Percentiles rank a stretch among this genome's conserved stretches.
These are phyloP conservation scores for Morone chrysops DNA, from an alignment of 2,113 vertebrate species.

Conservation along the genomic window DNA sequence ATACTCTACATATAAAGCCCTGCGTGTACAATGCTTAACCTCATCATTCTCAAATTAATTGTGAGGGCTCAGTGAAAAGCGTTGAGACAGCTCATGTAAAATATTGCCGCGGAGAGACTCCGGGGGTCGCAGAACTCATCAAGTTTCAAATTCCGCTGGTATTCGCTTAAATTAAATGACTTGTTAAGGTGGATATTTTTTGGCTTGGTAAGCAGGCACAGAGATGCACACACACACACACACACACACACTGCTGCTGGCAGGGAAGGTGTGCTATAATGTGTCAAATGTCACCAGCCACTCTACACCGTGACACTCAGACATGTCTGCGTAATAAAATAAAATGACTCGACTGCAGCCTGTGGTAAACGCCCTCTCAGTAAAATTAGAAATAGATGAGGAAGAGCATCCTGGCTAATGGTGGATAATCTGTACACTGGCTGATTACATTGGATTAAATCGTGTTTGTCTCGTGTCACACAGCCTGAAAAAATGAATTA, in stretches of 20 bases:
- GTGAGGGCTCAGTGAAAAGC: conserved; percentile 39
- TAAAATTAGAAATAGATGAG: conserved; percentile 62
- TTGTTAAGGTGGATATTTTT: conserved; percentile 60
- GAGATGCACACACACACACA: background rate
- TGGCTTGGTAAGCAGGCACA: conserved; percentile 2
- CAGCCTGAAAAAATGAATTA: background rate
- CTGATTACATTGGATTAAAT: background rate
- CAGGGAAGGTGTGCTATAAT: conserved; percentile 18
- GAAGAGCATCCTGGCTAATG: conserved; percentile 9
- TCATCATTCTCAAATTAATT: conserved; percentile 54
- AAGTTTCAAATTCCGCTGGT: conserved; percentile 60
- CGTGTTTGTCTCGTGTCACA: background rate
- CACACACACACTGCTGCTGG: background rate
- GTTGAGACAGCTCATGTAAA: conserved; percentile 50
- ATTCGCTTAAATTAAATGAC: conserved; percentile 64
- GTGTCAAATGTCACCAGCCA: conserved; percentile 47
- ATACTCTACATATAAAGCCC: conserved; percentile 18
- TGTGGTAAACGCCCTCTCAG: conserved; percentile 14
- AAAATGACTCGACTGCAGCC: conserved; percentile 48
- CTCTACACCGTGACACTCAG: conserved; percentile 53
- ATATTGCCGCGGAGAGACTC: conserved; percentile 51
- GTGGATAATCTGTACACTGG: background rate
- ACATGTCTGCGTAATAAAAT: conserved; percentile 42
- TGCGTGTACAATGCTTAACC: conserved; percentile 45
- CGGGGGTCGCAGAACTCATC: conserved; percentile 54